A percentile compares a stretch with the other conserved stretches of the same genome.
Conservation (phyloP, 2,797 vertebrate species). For the Myioborus miniatus region DNA sequence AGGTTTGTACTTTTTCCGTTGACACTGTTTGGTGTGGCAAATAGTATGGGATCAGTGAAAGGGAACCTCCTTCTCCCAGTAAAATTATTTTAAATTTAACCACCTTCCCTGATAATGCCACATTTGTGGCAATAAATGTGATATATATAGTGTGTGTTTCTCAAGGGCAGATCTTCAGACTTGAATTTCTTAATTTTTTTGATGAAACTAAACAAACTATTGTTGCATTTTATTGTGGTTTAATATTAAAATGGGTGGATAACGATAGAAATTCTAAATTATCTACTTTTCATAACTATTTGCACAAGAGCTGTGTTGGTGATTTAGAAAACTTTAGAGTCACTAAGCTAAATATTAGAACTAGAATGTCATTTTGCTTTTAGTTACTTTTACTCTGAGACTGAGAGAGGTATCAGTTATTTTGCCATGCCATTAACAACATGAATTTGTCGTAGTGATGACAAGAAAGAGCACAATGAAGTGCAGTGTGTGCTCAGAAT, state of each 20-base stretch:
- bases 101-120: background rate
- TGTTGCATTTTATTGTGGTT: background rate
- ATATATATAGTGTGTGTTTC: background rate
- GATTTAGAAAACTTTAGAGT: constrained; percentile 14
- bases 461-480: background rate
- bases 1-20: background rate
- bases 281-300: constrained; percentile 11
- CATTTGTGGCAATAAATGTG: background rate
- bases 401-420: background rate
- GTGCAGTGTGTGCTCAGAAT: background rate
- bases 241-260: background rate
- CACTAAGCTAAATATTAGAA: background rate
- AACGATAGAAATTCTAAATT: background rate
- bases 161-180: background rate
- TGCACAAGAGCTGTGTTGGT: background rate
- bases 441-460: background rate
- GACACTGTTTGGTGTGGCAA: background rate
- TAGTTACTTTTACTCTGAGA: background rate
- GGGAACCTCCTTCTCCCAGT: background rate
- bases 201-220: background rate
- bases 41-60: background rate
- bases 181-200: background rate
- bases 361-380: background rate
- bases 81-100: background rate
- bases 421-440: background rate